A percentile compares a stretch with the other conserved stretches of the same genome.
Conservation (phyloP, 2,888 invertebrate species). For the Poecilus cupreus region DNA sequence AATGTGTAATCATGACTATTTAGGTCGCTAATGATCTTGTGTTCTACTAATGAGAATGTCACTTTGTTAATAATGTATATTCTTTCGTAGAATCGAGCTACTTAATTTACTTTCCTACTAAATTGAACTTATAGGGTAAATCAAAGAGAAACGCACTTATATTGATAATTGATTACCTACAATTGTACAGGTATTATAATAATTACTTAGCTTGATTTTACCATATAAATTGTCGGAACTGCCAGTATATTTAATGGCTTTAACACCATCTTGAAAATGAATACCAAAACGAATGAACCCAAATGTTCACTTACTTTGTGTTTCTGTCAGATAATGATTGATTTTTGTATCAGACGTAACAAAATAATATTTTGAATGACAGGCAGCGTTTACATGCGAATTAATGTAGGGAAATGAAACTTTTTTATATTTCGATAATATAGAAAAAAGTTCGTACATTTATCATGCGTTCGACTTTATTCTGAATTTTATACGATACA, state of each 20-base stretch:
- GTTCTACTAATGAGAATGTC: neutral
- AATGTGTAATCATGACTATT: slow-evolving; percentile 18
- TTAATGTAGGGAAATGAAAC: neutral
- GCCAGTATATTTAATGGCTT: neutral
- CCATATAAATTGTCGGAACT: too few relatives aligned
- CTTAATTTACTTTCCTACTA: neutral
- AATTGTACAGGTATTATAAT: too few relatives aligned
- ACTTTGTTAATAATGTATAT: neutral
- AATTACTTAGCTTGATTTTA: too few relatives aligned
- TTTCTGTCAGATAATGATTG: neutral
- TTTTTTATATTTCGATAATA: slow-evolving; percentile 11
- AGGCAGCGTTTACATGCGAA: neutral
- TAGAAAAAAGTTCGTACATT: slow-evolving; percentile 13
- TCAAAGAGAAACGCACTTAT: too few relatives aligned
- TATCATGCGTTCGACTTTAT: slow-evolving; percentile 21
- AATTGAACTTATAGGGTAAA: too few relatives aligned
- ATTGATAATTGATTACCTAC: too few relatives aligned
- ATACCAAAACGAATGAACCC: neutral
- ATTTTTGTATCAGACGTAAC: neutral
- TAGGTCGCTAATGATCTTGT: slow-evolving; percentile 28
- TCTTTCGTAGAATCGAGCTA: neutral
- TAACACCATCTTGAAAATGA: neutral
- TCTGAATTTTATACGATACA: neutral
- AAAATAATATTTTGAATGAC: neutral
- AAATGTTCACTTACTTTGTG: neutral